Conservation (phyloP, 2,888 invertebrate species). For the Oscheius myriophilus region DNA sequence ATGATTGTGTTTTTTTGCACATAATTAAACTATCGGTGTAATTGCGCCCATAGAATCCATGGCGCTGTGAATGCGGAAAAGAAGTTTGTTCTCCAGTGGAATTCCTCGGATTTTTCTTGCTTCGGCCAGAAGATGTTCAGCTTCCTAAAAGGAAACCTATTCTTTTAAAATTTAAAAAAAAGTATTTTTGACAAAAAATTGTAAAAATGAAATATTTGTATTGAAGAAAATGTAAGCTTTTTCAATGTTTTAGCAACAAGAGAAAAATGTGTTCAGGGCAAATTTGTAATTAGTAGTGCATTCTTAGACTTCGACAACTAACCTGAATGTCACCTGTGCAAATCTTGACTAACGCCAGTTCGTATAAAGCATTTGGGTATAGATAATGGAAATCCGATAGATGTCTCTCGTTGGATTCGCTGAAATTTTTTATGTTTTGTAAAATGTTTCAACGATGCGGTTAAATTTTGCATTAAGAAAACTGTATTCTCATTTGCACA, state of each 20-base stretch:
- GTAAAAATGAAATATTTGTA: too few species aligned
- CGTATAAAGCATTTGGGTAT: conserved; percentile 85
- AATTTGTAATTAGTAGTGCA: too few species aligned
- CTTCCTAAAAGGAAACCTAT: conserved; percentile 73
- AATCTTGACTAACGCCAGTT: conserved; percentile 84
- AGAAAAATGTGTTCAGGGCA: too few species aligned
- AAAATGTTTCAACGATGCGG: too few species aligned
- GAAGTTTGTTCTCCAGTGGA: conserved; percentile 67
- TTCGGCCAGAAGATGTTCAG: conserved; percentile 81
- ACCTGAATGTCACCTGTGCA: conserved; percentile 75
- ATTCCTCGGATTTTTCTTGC: conserved; percentile 75
- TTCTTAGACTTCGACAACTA: too few species aligned
- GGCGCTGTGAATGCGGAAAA: conserved; percentile 66
- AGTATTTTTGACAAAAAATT: not conserved
- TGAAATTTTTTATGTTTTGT: not conserved
- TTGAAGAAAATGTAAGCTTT: too few species aligned
- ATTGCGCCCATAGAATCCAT: conserved; percentile 51
- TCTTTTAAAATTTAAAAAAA: not conserved
- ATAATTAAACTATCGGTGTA: conserved; percentile 35
- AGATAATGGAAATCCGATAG: conserved; percentile 79
- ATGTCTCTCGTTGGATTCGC: conserved; percentile 9
- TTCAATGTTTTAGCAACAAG: too few species aligned
- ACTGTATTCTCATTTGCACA: too few species aligned
- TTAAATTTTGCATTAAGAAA: too few species aligned
- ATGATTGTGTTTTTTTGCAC: too few species aligned